These are phyloP conservation scores for Mirounga angustirostris DNA, from an alignment of 2,113 vertebrate species.

Conservation along the genomic window DNA sequence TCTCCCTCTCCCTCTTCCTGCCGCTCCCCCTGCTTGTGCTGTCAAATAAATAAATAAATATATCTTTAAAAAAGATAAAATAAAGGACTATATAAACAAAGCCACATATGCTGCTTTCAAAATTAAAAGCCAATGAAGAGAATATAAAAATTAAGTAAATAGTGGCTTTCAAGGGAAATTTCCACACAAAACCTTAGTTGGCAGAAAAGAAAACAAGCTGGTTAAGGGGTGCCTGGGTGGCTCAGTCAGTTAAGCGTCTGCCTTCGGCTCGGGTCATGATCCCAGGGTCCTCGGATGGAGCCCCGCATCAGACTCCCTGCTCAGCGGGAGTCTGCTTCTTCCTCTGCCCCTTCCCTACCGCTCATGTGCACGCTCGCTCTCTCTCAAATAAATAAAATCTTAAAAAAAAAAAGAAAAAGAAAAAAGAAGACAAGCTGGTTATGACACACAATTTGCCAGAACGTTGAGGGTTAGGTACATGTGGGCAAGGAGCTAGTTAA, in stretches of 20 bases:
- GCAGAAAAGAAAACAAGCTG: background rate
- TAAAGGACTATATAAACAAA: background rate
- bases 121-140: background rate
- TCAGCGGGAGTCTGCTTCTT: too few relatives aligned
- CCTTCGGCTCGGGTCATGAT: background rate
- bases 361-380: too few relatives aligned
- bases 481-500: background rate
- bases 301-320: too few relatives aligned
- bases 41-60: background rate
- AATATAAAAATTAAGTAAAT: background rate
- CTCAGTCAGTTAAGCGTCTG: background rate
- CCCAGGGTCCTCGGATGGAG: too few relatives aligned
- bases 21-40: background rate
- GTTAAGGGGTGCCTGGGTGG: background rate
- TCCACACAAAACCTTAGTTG: background rate
- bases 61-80: background rate
- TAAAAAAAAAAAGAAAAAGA: background rate
- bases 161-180: conserved; percentile 8
- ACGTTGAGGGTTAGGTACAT: background rate
- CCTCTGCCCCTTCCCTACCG: too few relatives aligned
- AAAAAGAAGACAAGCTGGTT: background rate
- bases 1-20: background rate
- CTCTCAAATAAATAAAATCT: background rate
- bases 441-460: background rate
- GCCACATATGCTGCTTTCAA: background rate